These are phyloP conservation scores for Eumacrocentrus americanus DNA, from an alignment of 2,888 invertebrate species.

Conservation along the genomic window DNA sequence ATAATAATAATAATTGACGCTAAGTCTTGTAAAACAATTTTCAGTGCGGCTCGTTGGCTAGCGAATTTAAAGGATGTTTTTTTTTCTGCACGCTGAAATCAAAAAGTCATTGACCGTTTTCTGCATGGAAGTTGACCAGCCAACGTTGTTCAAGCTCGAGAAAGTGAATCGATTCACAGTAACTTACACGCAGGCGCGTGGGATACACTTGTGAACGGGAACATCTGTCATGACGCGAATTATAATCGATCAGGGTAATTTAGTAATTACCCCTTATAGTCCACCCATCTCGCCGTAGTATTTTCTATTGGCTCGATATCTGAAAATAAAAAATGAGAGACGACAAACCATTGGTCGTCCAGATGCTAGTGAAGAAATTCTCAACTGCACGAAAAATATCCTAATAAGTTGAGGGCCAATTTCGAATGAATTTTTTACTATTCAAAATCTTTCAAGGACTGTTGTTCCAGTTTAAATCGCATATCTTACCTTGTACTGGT, in stretches of 20 bases:
- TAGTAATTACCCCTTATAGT: conserved; percentile 25
- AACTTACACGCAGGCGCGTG: conserved; percentile 26
- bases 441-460: not conserved
- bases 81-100: not conserved
- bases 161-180: conserved; percentile 22
- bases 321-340: conserved; percentile 10
- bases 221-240: conserved; percentile 29
- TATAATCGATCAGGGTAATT: conserved; percentile 28
- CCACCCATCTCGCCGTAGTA: conserved; percentile 5
- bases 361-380: not conserved
- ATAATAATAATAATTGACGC: not conserved
- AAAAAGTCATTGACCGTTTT: conserved; percentile 27
- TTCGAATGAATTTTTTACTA: not conserved
- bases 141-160: conserved; percentile 18
- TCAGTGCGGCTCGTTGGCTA: not conserved
- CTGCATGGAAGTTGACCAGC: conserved; percentile 22
- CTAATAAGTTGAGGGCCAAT: no score
- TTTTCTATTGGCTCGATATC: conserved; percentile 1
- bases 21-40: not conserved
- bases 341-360: no score
- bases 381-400: not conserved
- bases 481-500: conserved; percentile 10
- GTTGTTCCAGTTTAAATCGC: not conserved
- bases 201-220: conserved; percentile 22
- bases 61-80: not conserved